Conservation (phyloP, 1,140 invertebrate genomes). For the Dryas iulia region DNA sequence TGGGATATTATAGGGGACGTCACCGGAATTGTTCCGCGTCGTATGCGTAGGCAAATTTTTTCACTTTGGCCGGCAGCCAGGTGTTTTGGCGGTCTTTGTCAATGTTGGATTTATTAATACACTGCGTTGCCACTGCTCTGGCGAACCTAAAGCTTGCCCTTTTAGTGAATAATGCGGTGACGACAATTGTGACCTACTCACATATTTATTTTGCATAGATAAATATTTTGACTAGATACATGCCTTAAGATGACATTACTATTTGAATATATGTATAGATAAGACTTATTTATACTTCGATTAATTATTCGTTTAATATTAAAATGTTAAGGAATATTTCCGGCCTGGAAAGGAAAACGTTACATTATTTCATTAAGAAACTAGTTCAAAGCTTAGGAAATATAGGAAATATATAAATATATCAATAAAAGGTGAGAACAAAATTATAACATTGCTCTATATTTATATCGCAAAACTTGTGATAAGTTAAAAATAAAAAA, state of each 20-base stretch:
- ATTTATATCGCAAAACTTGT: no score
- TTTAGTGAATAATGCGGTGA: constrained; percentile 37
- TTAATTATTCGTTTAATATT: no score
- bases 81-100: constrained; percentile 78
- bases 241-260: not conserved
- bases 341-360: no score
- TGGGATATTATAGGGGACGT: constrained; percentile 44
- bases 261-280: no score
- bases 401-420: no score
- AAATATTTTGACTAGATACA: not conserved
- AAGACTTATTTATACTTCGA: no score
- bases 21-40: constrained; percentile 57
- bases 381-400: no score
- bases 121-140: constrained; percentile 53
- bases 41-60: constrained; percentile 63
- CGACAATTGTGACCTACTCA: constrained; percentile 33
- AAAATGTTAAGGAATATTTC: no score
- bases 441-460: no score
- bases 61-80: constrained; percentile 65
- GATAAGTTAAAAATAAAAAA: no score
- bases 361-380: no score
- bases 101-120: constrained; percentile 79
- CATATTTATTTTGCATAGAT: constrained; percentile 3
- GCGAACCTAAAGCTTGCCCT: constrained; percentile 50
- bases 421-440: no score